Conservation (phyloP, 2,113 vertebrate species). For the Tretioscincus oriximinensis region DNA sequence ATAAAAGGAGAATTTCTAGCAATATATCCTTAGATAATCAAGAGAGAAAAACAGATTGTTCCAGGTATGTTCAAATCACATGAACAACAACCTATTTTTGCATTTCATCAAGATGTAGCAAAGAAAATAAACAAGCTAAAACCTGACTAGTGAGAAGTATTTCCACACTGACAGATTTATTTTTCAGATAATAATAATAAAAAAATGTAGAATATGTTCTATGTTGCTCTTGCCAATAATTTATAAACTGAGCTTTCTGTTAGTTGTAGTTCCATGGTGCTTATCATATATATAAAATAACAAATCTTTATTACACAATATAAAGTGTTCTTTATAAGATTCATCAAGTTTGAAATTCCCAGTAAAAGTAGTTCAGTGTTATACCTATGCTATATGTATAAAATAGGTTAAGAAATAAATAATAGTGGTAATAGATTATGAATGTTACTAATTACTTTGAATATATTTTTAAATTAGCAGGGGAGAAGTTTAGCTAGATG, state of each 20-base stretch:
- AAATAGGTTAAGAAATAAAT: neutral
- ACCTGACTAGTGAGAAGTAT: neutral
- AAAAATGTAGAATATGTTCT: neutral
- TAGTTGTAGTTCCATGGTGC: neutral
- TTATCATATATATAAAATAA: neutral
- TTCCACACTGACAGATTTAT: neutral
- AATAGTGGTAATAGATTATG: neutral
- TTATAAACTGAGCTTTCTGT: neutral
- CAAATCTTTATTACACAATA: neutral
- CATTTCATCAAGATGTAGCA: rapidly evolving
- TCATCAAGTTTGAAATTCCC: neutral
- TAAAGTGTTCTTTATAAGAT: neutral
- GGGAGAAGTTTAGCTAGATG: neutral
- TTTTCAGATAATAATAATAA: neutral
- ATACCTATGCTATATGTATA: neutral
- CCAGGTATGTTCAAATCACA: neutral
- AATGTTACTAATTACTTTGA: neutral
- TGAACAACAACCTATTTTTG: neutral
- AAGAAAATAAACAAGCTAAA: neutral
- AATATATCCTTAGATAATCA: neutral
- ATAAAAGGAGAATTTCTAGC: neutral
- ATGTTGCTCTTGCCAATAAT: neutral
- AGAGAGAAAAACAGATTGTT: neutral
- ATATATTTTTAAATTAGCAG: neutral
- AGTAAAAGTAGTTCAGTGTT: neutral